Evolutionary conservation across 2,113 vertebrate genomes (phyloP).

Genomic region (Trochalopteron elliotii): DNA sequence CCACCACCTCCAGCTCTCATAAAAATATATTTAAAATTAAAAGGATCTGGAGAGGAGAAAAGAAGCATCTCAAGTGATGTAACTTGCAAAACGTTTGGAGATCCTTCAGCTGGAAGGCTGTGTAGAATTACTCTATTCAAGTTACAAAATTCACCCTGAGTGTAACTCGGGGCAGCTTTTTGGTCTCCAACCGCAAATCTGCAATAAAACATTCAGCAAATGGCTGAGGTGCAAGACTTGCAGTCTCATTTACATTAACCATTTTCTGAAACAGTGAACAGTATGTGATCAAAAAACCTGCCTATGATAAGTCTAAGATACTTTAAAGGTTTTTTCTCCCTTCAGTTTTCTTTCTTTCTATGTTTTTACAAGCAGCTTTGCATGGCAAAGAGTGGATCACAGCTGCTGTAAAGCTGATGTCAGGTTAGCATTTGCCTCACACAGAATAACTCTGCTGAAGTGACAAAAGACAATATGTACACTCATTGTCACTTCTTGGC

Average conservation of each 20-base stretch:
- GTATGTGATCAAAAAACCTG: not conserved
- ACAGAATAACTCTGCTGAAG: not conserved
- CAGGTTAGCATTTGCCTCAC: not conserved
- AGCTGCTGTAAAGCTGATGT: not conserved
- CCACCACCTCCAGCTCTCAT: not conserved
- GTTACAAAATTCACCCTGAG: not conserved
- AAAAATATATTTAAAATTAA: not conserved
- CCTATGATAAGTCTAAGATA: not conserved
- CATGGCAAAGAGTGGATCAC: not conserved
- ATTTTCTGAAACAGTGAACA: not conserved
- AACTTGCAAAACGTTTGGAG: not conserved
- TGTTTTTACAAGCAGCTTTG: not conserved
- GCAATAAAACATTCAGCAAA: not conserved
- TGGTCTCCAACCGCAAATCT: not conserved
- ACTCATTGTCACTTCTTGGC: not conserved
- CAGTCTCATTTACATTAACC: not conserved
- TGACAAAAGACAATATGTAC: not conserved
- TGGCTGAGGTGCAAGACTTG: not conserved
- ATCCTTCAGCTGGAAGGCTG: not conserved
- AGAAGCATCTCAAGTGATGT: not conserved
- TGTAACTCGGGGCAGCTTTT: not conserved
- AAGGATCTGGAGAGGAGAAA: not conserved
- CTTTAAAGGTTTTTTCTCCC: not conserved
- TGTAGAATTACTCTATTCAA: not conserved
- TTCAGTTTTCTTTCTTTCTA: not conserved